Evolutionary conservation across 2,888 invertebrate species (phyloP).

Genomic region (Rhagonycha lutea): DNA sequence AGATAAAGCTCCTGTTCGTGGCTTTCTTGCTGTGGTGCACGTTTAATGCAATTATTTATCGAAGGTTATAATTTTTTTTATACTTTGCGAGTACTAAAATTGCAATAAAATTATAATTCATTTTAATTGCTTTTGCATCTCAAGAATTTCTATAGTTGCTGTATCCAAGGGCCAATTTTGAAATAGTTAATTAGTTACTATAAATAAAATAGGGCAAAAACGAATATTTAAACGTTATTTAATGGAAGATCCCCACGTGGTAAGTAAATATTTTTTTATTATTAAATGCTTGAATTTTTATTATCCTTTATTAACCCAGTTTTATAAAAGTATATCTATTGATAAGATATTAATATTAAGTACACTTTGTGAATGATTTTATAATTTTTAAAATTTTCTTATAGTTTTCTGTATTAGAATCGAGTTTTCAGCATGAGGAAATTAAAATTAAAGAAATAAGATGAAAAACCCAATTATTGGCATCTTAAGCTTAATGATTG

Average conservation of each 20-base stretch:
- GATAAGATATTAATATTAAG: not conserved
- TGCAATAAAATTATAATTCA: not conserved
- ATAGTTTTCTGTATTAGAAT: not conserved
- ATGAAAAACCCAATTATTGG: no score
- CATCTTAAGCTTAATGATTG: no score
- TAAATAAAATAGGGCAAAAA: not conserved
- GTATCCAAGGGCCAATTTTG: not conserved
- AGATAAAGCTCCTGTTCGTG: not conserved
- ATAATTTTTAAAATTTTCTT: not conserved
- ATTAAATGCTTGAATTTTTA: not conserved
- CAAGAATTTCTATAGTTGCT: not conserved
- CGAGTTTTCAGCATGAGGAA: not conserved
- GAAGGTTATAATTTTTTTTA: not conserved
- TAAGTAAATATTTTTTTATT: not conserved
- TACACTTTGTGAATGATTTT: not conserved
- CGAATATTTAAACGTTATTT: no score
- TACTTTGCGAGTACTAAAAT: not conserved
- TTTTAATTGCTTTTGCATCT: not conserved
- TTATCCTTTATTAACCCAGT: not conserved
- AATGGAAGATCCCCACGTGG: not conserved
- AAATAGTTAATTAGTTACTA: not conserved
- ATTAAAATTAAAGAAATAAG: not conserved
- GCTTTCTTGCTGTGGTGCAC: not conserved
- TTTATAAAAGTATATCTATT: not conserved
- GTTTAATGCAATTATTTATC: not conserved